A percentile compares a stretch with the other conserved stretches of the same genome.
These are phyloP conservation scores for Elymnias hypermnestra DNA, from an alignment of 1,140 invertebrate genomes.

Conservation along the genomic window DNA sequence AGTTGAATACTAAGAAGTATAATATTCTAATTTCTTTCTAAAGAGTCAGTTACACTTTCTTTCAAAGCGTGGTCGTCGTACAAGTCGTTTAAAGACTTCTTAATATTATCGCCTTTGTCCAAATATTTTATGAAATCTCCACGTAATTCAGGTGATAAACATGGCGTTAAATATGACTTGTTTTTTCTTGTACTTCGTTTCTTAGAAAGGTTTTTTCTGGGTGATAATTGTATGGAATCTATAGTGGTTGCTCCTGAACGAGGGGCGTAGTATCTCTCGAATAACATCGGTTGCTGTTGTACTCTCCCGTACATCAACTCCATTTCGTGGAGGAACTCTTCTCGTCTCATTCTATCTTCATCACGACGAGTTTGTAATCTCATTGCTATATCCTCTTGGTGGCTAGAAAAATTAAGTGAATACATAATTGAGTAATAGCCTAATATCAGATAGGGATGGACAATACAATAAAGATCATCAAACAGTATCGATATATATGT, in stretches of 20 bases:
- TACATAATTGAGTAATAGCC: too few relatives aligned
- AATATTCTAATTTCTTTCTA: slow-evolving; percentile 20
- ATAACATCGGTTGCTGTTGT: slow-evolving; percentile 81
- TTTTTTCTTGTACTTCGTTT: slow-evolving; percentile 29
- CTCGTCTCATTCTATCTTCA: slow-evolving; percentile 80
- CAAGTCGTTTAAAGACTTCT: not conserved
- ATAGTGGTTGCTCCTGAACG: slow-evolving; percentile 33
- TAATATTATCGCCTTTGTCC: slow-evolving; percentile 46
- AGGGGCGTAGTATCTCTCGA: slow-evolving; percentile 83
- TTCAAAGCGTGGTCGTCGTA: slow-evolving; percentile 30
- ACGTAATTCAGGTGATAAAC: slow-evolving; percentile 29
- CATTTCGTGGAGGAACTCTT: slow-evolving; percentile 82
- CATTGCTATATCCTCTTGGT: slow-evolving; percentile 82
- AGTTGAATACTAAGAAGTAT: too few relatives aligned
- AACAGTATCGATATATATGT: too few relatives aligned
- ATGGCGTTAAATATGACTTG: slow-evolving; percentile 26
- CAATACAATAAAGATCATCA: too few relatives aligned
- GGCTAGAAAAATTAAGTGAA: slow-evolving; percentile 73
- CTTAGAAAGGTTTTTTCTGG: slow-evolving; percentile 48
- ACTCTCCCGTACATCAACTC: slow-evolving; percentile 83
- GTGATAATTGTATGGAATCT: slow-evolving; percentile 45
- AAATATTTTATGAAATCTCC: slow-evolving; percentile 63
- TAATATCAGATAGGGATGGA: too few relatives aligned
- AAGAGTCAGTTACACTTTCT: slow-evolving; percentile 22
- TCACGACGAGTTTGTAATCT: slow-evolving; percentile 79